Evolutionary conservation across 1,140 invertebrate genomes (phyloP).

Genomic region (Pectinophora gossypiella): DNA sequence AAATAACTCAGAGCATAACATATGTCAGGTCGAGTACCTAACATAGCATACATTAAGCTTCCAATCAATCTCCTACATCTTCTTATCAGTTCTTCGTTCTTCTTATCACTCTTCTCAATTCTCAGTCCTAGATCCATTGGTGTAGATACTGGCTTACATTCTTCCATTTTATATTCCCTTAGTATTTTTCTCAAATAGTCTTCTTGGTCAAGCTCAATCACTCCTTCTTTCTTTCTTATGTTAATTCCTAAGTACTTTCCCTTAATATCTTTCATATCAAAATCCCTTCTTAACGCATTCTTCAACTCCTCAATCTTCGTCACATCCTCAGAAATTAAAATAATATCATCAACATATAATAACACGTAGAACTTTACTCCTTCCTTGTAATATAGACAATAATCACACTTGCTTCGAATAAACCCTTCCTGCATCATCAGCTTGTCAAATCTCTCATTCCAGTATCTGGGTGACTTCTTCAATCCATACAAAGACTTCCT

Average conservation of each 20-base stretch:
- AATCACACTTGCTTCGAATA: conserved; percentile 23
- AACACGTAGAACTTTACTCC: conserved; percentile 23
- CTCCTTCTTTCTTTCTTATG: conserved; percentile 18
- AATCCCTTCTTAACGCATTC: neutral
- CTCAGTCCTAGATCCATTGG: conserved; percentile 1
- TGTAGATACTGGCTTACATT: conserved; percentile 3
- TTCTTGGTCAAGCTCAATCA: conserved; percentile 20
- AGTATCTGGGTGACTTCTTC: conserved; percentile 14
- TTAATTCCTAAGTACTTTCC: conserved; percentile 25
- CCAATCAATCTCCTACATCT: conserved; percentile 27
- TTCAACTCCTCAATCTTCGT: conserved; percentile 1
- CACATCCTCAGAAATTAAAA: conserved; percentile 27
- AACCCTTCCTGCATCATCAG: conserved; percentile 23
- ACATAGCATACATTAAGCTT: conserved; percentile 33
- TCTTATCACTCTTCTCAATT: too few relatives aligned
- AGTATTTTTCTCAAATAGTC: conserved; percentile 31
- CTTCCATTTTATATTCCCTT: conserved; percentile 22
- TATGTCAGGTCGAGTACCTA: conserved; percentile 33
- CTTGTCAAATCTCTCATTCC: conserved; percentile 28
- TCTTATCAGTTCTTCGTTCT: too few relatives aligned
- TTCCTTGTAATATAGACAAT: conserved; percentile 32
- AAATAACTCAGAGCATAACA: conserved; percentile 28
- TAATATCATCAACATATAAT: conserved; percentile 38
- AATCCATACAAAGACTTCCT: conserved; percentile 10
- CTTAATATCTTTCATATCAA: conserved; percentile 10